These are phyloP conservation scores for Hipposideros armiger DNA, from an alignment of 2,113 vertebrate species.

Conservation along the genomic window DNA sequence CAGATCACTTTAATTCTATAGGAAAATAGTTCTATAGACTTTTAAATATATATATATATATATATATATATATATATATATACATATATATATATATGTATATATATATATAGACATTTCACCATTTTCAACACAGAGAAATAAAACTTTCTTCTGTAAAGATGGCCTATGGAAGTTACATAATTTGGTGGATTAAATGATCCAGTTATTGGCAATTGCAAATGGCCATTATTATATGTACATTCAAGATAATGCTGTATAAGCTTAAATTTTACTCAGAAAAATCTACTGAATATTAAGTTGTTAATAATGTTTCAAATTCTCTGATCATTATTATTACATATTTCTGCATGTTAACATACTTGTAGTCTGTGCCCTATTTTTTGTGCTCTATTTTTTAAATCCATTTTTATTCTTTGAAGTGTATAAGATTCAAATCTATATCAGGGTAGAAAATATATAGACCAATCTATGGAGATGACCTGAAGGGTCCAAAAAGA, in stretches of 20 bases:
- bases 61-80: background rate
- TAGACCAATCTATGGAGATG: background rate
- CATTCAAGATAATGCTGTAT: background rate
- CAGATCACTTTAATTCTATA: background rate
- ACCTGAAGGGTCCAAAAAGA: background rate
- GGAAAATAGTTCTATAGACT: background rate
- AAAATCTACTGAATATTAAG: background rate
- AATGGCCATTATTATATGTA: background rate
- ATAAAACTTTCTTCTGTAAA: constrained; percentile 25
- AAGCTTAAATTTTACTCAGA: background rate
- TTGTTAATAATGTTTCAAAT: background rate
- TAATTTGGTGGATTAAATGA: background rate
- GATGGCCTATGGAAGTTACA: background rate
- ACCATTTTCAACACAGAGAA: constrained; percentile 28
- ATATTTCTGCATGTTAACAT: background rate
- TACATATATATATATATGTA: no score
- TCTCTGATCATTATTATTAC: background rate
- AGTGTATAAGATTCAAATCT: background rate
- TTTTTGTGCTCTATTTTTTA: background rate
- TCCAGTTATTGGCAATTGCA: background rate
- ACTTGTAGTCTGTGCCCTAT: background rate
- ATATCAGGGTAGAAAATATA: background rate
- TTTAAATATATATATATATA: no score
- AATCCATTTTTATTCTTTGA: background rate
- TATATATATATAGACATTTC: background rate